Conservation (phyloP, 2,113 vertebrate species). For the Macaca nemestrina region DNA sequence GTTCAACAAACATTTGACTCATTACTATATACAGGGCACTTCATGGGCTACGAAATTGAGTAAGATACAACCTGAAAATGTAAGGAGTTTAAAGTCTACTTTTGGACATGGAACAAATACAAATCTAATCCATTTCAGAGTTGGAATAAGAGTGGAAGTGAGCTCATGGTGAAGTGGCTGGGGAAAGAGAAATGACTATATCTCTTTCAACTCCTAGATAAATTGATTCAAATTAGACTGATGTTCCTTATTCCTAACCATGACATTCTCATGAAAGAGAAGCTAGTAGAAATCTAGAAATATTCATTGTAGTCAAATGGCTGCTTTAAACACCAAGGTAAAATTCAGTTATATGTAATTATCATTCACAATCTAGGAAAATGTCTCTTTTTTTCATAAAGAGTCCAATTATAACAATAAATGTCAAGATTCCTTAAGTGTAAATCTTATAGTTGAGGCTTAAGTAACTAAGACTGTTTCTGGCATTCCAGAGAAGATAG, state of each 20-base stretch:
- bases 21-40: not conserved
- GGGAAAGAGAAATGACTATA: not conserved
- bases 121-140: not conserved
- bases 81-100: not conserved
- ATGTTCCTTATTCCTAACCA: not conserved
- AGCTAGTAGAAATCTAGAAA: conserved; percentile 31
- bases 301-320: conserved; percentile 1
- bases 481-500: conserved; percentile 28
- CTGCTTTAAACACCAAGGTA: conserved; percentile 28
- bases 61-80: not conserved
- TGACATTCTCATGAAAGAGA: not conserved
- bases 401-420: conserved; percentile 3
- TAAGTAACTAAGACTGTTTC: conserved; percentile 30
- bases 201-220: conserved; percentile 1
- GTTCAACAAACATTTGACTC: conserved; percentile 41
- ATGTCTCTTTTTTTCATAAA: not conserved
- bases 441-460: not conserved
- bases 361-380: conserved; percentile 36
- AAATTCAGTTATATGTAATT: conserved; percentile 34
- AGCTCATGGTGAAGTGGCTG: not conserved
- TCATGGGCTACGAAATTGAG: not conserved
- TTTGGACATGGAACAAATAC: not conserved
- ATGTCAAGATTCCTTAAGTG: not conserved
- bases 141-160: not conserved
- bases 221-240: not conserved